A percentile compares a stretch with the other conserved stretches of the same genome.
Evolutionary conservation across 2,888 invertebrate genomes (phyloP).

Genomic region (Epiblema foenella): DNA sequence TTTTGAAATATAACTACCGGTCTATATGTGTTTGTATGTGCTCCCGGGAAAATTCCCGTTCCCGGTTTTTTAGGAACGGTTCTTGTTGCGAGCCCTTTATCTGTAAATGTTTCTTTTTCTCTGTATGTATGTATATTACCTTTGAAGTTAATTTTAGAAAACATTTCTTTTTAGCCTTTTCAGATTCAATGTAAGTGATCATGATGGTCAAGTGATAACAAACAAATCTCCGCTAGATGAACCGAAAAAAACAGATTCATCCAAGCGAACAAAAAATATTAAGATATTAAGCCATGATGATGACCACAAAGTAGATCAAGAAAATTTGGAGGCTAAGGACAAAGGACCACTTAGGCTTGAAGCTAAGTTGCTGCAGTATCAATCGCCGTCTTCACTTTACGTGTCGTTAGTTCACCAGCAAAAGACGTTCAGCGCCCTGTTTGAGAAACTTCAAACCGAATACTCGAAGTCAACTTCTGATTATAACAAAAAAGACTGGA

Average conservation of each 20-base stretch:
- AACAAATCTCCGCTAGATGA: constrained; percentile 60
- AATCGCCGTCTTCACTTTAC: constrained; percentile 86
- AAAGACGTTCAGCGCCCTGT: constrained; percentile 75
- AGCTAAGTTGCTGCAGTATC: constrained; percentile 78
- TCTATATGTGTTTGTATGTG: too few species aligned
- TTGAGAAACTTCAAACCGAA: constrained; percentile 82
- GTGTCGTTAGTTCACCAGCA: constrained; percentile 80
- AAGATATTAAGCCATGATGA: constrained; percentile 56
- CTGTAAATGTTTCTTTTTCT: too few species aligned
- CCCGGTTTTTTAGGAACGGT: too few species aligned
- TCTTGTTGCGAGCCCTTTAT: too few species aligned
- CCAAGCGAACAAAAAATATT: constrained; percentile 51
- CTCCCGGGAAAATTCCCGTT: too few species aligned
- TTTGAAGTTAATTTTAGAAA: background rate
- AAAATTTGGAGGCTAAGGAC: constrained; percentile 71
- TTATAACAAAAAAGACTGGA: constrained; percentile 71
- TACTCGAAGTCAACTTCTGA: constrained; percentile 66
- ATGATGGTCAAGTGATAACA: constrained; percentile 61
- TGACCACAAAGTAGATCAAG: constrained; percentile 49
- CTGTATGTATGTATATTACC: too few species aligned
- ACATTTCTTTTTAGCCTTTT: constrained; percentile 60
- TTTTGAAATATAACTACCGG: too few species aligned
- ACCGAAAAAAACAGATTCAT: constrained; percentile 46
- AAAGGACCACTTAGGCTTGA: constrained; percentile 79
- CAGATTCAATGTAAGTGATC: constrained; percentile 62